Conservation (phyloP, 1,140 invertebrate species). For the Diorhabda carinulata region DNA sequence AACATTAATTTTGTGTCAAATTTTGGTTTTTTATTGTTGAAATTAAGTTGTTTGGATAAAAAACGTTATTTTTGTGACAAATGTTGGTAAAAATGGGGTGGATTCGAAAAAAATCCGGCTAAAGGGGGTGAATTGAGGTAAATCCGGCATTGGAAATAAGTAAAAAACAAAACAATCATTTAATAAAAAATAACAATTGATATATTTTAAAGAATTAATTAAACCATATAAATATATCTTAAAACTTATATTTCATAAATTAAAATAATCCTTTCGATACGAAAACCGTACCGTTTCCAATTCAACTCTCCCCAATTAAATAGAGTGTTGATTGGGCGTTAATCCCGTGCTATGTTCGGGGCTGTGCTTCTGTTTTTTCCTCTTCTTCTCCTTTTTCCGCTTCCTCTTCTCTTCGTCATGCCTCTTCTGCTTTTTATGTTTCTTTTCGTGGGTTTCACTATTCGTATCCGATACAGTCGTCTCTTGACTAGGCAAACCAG, state of each 20-base stretch:
- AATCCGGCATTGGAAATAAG: neutral
- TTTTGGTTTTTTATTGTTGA: too few relatives aligned
- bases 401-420: constrained; percentile 94
- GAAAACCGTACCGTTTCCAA: neutral
- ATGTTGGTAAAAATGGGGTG: too few relatives aligned
- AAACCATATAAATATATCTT: constrained; percentile 15
- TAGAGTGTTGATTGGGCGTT: constrained; percentile 65
- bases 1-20: too few relatives aligned
- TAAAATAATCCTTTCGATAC: constrained; percentile 8
- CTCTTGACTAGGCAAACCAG: constrained; percentile 68
- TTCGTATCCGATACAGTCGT: constrained; percentile 63
- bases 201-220: constrained; percentile 5
- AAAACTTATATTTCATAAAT: constrained; percentile 9
- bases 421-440: constrained; percentile 92
- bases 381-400: constrained; percentile 92
- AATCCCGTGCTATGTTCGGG: constrained; percentile 74
- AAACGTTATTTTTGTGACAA: too few relatives aligned
- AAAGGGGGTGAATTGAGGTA: neutral
- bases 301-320: constrained; percentile 10
- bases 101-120: too few relatives aligned
- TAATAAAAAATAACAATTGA: constrained; percentile 4
- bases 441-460: constrained; percentile 86
- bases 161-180: neutral
- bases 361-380: constrained; percentile 91
- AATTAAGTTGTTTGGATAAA: too few relatives aligned